phyloP scores from a whole-genome alignment of 2,888 invertebrate genomes.

The Escarpia spicata region DNA sequence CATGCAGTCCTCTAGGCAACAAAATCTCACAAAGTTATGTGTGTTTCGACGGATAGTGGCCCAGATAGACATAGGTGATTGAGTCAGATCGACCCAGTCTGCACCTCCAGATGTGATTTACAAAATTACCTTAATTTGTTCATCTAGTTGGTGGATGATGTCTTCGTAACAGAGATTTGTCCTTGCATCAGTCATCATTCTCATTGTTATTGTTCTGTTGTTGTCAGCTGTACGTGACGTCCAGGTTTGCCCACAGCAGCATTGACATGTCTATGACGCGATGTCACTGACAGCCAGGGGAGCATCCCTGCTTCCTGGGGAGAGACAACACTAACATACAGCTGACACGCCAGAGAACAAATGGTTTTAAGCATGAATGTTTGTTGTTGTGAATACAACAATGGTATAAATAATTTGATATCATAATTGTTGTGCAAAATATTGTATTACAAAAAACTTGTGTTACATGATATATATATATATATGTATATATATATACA shows the following conservation, averaged over 20 bases:
- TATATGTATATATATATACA: neutral
- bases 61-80: too few relatives aligned
- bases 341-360: neutral
- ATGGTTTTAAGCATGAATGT: neutral
- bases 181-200: constrained; percentile 22
- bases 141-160: constrained; percentile 36
- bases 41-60: too few relatives aligned
- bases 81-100: neutral
- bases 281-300: neutral
- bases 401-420: neutral
- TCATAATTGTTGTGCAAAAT: constrained; percentile 1
- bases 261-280: neutral
- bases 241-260: neutral
- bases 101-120: neutral
- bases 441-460: neutral
- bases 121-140: constrained; percentile 37
- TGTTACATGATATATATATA: neutral
- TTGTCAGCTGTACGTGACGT: neutral
- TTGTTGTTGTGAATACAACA: neutral
- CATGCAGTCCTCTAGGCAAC: too few relatives aligned
- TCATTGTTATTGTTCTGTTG: neutral
- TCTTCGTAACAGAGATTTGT: constrained; percentile 36
- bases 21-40: too few relatives aligned
- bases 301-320: neutral
- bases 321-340: neutral